Percentiles rank a stretch among this genome's conserved stretches.
Conservation (phyloP, 92 coral and sea anemone genomes). For the Blastomussa wellsi region DNA sequence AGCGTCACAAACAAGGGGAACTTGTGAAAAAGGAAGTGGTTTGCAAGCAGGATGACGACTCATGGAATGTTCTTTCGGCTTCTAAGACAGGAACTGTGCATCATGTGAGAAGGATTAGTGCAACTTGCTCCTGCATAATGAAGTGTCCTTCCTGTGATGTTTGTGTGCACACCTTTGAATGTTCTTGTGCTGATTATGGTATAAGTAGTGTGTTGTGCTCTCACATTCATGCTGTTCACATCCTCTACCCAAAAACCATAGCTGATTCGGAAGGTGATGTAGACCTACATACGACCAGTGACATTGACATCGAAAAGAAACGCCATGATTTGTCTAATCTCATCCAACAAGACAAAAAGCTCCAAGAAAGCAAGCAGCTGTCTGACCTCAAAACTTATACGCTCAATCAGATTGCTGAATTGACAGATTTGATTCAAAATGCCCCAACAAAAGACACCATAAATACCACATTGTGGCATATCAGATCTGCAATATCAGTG, state of each 20-base stretch:
- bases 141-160: slow-evolving; percentile 19
- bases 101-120: neutral
- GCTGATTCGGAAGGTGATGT: neutral
- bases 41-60: slow-evolving; percentile 11
- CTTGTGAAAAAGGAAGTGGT: slow-evolving; percentile 16
- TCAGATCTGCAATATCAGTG: slow-evolving; percentile 46
- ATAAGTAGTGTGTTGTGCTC: slow-evolving; percentile 23
- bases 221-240: slow-evolving; percentile 36
- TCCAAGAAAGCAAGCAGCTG: neutral
- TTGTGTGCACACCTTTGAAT: slow-evolving; percentile 18
- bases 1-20: slow-evolving; percentile 38
- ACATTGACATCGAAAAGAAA: neutral
- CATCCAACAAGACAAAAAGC: neutral
- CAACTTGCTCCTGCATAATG: slow-evolving; percentile 9
- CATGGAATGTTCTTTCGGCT: slow-evolving; percentile 32
- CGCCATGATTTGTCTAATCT: neutral
- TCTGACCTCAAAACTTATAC: slow-evolving; percentile 16
- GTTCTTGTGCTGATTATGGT: slow-evolving; percentile 16
- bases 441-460: slow-evolving; percentile 38
- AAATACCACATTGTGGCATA: slow-evolving; percentile 25
- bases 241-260: neutral
- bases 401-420: neutral
- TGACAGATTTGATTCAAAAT: slow-evolving; percentile 26
- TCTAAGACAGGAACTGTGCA: slow-evolving; percentile 17
- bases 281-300: neutral